Base-by-base conservation (phyloP, 2,888 invertebrate genomes). In the Philonicus albiceps region DNA sequence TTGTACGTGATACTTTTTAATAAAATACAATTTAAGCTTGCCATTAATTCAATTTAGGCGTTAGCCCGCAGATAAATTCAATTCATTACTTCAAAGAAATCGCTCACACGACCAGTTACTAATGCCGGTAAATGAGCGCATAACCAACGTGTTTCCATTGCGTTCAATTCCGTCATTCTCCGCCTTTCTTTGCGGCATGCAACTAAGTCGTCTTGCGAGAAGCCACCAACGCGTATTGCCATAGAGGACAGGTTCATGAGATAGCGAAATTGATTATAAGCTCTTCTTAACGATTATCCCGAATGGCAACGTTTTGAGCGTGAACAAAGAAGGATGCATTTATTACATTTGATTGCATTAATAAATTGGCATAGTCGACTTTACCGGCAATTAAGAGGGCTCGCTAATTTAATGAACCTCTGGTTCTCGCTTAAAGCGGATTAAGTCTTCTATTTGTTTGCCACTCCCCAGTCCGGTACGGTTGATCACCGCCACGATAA, bases 191-290 rank as follows among this genome's bases (percentile, higher is more conserved):
- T 64, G 19, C 27, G 64, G 64, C 22, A 3, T 64, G 22, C 27
- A 22, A 64, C 49, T 8, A 64, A 64, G 64, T 64, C 64, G 64
- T 64, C 27, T 64, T 64, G 7, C 64, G 64, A 64, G 64, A 27
- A 64, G 64, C 74, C 74, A 74, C 74, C 74, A 74, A 74, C 74
- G 74, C 74, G 74, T 34, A 30, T 31, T 34, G 34, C 34, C 34
- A 74, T n/a, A 7, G 31, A 74, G 74, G 31, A 74, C 76, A 76
- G 76, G 43, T 43, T 76, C 76, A 76, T 16, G 27, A 76, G 76
- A 76, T 74, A 76, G 27, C 76, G 43, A 76, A 76, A 76, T 76
- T 76, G 34, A 76, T 76, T 76, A 40, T 76, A 76, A 76, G 76
- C 76, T 43, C 76, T 27, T 76, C 43, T 40, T 37, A 76, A 43